Conservation (phyloP, 1,140 invertebrate species). For the Parapsyche elsis region DNA sequence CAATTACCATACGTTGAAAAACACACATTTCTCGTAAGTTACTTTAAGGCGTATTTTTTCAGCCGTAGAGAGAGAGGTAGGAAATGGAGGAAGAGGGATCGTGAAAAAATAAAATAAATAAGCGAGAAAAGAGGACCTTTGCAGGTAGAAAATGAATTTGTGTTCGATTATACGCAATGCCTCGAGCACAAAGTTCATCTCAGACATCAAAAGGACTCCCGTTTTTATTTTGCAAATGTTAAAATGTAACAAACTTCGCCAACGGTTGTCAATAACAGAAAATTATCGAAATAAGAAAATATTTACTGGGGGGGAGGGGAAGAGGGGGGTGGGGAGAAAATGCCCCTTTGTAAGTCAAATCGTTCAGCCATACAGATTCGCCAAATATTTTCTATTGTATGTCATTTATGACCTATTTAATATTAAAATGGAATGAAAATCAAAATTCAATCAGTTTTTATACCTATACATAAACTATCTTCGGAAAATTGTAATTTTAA, state of each 20-base stretch:
- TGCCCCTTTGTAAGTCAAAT: conserved; percentile 17
- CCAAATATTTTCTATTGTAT: background rate
- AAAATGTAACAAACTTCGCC: conserved; percentile 41
- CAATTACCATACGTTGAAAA: too few relatives aligned
- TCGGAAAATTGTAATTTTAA: too few relatives aligned
- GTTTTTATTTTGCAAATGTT: conserved; percentile 42
- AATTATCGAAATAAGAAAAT: conserved; percentile 44
- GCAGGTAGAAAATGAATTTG: conserved; percentile 34
- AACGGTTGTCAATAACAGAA: conserved; percentile 45
- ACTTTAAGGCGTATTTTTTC: too few relatives aligned
- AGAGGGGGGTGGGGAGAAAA: background rate
- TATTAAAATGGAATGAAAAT: too few relatives aligned
- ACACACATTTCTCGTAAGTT: too few relatives aligned
- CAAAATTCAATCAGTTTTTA: too few relatives aligned
- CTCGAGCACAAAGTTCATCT: conserved; percentile 34
- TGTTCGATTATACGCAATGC: conserved; percentile 30
- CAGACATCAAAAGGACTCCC: conserved; percentile 40
- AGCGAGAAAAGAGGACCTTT: background rate
- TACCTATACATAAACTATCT: too few relatives aligned
- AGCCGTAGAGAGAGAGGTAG: too few relatives aligned
- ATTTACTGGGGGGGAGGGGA: background rate
- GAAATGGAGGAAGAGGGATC: too few relatives aligned
- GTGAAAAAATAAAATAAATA: background rate
- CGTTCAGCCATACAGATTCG: background rate
- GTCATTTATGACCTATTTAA: too few relatives aligned